A percentile compares a stretch with the other conserved stretches of the same genome.
Conservation (phyloP, 2,888 invertebrate genomes). For the Dorcus hopei region DNA sequence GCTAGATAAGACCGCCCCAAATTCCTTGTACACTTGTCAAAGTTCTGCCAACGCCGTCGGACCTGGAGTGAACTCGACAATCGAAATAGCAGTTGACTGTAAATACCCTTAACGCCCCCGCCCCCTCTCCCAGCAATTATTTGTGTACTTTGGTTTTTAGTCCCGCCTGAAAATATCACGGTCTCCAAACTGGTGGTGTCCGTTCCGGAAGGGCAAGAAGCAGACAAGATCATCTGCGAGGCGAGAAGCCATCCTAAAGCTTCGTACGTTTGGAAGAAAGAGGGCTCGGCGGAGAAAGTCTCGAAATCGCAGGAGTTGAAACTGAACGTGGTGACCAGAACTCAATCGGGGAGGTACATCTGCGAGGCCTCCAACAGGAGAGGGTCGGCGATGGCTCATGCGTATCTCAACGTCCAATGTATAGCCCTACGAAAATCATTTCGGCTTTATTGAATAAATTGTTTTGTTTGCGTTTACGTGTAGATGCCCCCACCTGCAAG, state of each 20-base stretch:
- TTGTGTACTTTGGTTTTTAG: constrained; percentile 46
- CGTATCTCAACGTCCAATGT: constrained; percentile 81
- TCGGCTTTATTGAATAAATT: background rate
- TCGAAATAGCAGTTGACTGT: constrained; percentile 89
- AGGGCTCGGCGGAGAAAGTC: constrained; percentile 53
- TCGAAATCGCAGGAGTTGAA: constrained; percentile 55
- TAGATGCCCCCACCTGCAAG: constrained; percentile 66
- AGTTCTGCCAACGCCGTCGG: constrained; percentile 77
- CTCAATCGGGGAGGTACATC: constrained; percentile 72
- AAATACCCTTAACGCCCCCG: constrained; percentile 48
- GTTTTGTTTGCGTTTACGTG: background rate
- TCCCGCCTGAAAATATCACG: constrained; percentile 81
- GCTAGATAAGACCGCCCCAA: constrained; percentile 73
- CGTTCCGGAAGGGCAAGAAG: constrained; percentile 56
- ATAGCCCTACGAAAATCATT: constrained; percentile 48
- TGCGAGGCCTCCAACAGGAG: constrained; percentile 80
- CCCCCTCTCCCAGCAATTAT: background rate
- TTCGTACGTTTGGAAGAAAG: constrained; percentile 69
- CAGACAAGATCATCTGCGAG: constrained; percentile 57
- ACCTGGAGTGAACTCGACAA: constrained; percentile 75
- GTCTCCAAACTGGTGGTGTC: constrained; percentile 59
- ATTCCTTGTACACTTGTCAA: constrained; percentile 79
- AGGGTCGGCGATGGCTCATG: constrained; percentile 66
- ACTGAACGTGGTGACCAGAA: constrained; percentile 64
- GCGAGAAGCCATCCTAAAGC: constrained; percentile 69